Base-by-base conservation (phyloP, 1,140 invertebrate species). In the Liolophura sinensis region DNA sequence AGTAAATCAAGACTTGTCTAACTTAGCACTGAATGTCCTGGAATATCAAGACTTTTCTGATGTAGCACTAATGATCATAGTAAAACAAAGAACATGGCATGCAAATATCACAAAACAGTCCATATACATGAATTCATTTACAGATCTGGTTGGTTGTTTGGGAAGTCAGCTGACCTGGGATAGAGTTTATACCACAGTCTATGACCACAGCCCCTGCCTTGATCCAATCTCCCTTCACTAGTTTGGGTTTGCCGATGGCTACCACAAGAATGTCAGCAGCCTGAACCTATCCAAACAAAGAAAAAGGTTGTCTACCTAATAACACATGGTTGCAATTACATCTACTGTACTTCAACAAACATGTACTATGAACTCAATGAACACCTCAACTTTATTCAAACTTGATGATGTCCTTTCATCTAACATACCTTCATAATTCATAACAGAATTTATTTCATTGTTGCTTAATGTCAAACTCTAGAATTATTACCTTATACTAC, bases 131-230 rank as follows among this genome's bases (percentile, higher is more conserved):
- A 5, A 3, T 3, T 22, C 11, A 54, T 20, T 20, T 22, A 25
- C 50, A 51, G 16, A 54, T 11, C 9, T 25, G 20, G 11, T 22
- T 22, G 52, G 24, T 54, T 20, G 24, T 54, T 20, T 25, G 24
- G 14, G 25, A 59, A 4, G 20, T 60, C 7, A 49, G 25, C 58
- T 64, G 62, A 96, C 94, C 95, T 86, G 92, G 88, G 72, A 97
- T 91, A 6, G 92, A 88, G 85, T 97, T 99, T 62, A 99, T 99
- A 51, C 98, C 98, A 87, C 97, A 99, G 83, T 99, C 98, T 73
- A 99, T 98, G n/a, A 99, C 97, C 40, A 99, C 91, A 56, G 97
- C 96, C 22, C 97, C 96, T 0, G 94, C 94, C 86, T 99, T 99
- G 54, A 99, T 91, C 97, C 97, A 99, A 59, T 91, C 91, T 0